These are phyloP conservation scores for Empis livida DNA, from an alignment of 2,888 invertebrate genomes.

Conservation along the genomic window DNA sequence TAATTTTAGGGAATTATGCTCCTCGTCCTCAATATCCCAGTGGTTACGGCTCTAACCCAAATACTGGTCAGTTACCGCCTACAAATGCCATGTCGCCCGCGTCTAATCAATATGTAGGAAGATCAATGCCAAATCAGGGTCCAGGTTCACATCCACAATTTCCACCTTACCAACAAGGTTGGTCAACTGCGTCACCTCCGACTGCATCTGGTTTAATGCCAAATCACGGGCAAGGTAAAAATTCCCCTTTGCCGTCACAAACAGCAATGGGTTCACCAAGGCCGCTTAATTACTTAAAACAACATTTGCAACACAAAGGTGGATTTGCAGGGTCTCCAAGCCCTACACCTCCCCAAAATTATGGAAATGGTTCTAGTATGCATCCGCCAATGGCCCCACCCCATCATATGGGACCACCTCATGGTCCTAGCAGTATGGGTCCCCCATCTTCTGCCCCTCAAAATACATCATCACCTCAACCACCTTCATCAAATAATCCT, in stretches of 20 bases:
- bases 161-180: conserved; percentile 33
- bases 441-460: conserved; percentile 44
- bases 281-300: conserved; percentile 52
- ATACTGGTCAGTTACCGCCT: conserved; percentile 27
- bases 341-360: conserved; percentile 45
- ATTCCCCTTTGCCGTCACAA: conserved; percentile 38
- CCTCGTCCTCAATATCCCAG: conserved; percentile 41
- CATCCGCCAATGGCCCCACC: conserved; percentile 46
- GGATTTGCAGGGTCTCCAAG: conserved; percentile 42
- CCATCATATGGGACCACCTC: conserved; percentile 39
- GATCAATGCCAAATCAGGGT: conserved; percentile 44
- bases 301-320: conserved; percentile 59
- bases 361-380: conserved; percentile 40
- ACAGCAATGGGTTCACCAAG: conserved; percentile 35
- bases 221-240: conserved; percentile 33
- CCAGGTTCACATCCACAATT: conserved; percentile 33
- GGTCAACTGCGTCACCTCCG: conserved; percentile 28
- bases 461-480: conserved; percentile 25
- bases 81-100: conserved; percentile 28
- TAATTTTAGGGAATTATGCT: conserved; percentile 29
- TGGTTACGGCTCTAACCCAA: conserved; percentile 35
- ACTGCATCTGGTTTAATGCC: conserved; percentile 27
- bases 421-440: conserved; percentile 50
- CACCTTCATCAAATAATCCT: conserved; percentile 17
- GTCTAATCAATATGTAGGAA: conserved; percentile 40